These are phyloP conservation scores for Cossypha dichroa DNA, from an alignment of 2,797 vertebrate species.

Conservation along the genomic window DNA sequence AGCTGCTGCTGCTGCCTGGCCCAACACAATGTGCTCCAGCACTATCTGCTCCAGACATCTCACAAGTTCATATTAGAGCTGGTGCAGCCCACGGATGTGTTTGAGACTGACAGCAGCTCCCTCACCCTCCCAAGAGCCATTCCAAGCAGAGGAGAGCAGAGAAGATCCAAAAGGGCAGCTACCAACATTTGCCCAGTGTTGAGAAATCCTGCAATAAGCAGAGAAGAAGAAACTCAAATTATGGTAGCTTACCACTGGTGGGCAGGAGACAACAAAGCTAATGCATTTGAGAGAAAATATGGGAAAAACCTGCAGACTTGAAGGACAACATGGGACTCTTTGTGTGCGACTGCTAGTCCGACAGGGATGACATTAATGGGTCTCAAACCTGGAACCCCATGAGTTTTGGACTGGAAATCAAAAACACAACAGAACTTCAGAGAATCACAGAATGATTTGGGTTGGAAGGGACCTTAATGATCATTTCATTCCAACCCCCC, in stretches of 20 bases:
- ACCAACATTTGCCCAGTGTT: accelerated
- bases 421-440: neutral
- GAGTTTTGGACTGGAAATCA: neutral
- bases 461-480: neutral
- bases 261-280: neutral
- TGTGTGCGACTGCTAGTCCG: neutral
- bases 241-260: accelerated
- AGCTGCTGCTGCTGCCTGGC: accelerated
- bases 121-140: neutral
- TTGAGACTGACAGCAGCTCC: neutral
- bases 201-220: accelerated
- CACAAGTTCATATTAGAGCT: neutral
- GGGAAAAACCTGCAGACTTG: neutral
- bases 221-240: neutral
- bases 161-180: neutral
- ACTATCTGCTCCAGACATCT: slow-evolving; percentile 64
- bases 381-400: neutral
- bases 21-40: neutral
- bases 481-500: neutral
- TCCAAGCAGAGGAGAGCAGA: neutral
- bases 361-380: neutral
- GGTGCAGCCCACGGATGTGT: neutral
- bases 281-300: neutral
- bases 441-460: neutral
- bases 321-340: neutral